These are phyloP conservation scores for Actenoides lindsayi DNA, from an alignment of 2,113 vertebrate species.

Conservation along the genomic window DNA sequence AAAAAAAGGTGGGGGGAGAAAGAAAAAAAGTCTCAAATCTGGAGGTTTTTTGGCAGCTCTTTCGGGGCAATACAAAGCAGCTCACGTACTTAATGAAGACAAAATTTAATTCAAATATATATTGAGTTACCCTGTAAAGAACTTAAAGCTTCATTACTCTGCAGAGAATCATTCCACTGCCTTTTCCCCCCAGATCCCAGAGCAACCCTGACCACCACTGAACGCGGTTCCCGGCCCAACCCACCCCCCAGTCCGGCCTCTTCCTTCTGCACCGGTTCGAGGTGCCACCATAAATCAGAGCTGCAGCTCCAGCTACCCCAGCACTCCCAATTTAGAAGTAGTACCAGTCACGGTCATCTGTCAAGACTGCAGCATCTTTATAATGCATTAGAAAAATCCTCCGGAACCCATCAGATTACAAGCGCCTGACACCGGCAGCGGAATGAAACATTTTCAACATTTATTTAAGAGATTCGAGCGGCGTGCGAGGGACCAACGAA, in stretches of 20 bases:
- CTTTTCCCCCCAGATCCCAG: background rate
- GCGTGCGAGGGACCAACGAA: background rate
- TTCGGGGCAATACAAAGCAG: background rate
- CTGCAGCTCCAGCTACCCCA: background rate
- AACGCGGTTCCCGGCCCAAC: background rate
- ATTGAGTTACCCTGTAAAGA: background rate
- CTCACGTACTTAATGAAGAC: background rate
- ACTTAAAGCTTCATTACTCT: background rate
- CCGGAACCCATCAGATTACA: background rate
- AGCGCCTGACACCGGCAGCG: background rate
- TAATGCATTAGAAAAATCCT: background rate
- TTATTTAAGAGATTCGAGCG: background rate
- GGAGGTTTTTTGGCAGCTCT: background rate
- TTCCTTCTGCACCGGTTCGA: background rate
- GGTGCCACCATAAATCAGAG: background rate
- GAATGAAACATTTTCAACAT: background rate
- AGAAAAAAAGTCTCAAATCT: background rate
- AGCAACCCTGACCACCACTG: background rate
- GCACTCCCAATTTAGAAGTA: background rate
- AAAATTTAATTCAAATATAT: background rate
- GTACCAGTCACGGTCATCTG: background rate
- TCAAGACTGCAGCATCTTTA: slow-evolving; percentile 1
- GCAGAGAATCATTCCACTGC: rapidly evolving
- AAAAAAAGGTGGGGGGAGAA: background rate
- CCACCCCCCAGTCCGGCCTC: background rate